These are phyloP conservation scores for Phymastichus coffea DNA, from an alignment of 1,140 invertebrate species.

Conservation along the genomic window DNA sequence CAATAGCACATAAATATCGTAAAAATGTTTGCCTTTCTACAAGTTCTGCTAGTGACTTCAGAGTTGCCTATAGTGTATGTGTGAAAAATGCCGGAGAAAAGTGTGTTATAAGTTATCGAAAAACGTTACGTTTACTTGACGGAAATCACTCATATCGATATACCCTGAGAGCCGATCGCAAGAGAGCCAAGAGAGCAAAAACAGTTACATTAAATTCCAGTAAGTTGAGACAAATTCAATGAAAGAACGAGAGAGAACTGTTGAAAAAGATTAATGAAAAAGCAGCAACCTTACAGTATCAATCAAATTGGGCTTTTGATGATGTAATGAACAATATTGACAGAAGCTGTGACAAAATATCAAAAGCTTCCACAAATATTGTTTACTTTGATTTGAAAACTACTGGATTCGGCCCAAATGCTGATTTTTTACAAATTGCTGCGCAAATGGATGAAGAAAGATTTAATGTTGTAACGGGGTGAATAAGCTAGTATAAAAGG, in stretches of 20 bases:
- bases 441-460: slow-evolving; percentile 3
- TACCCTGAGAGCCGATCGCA: not conserved
- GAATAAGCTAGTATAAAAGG: no score
- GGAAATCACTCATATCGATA: not conserved
- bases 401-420: slow-evolving; percentile 12
- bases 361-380: not conserved
- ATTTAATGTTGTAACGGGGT: no score
- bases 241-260: not conserved
- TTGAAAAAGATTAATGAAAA: not conserved
- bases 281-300: not conserved
- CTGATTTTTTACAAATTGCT: slow-evolving; percentile 30
- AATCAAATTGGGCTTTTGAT: slow-evolving; percentile 13
- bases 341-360: not conserved
- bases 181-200: not conserved
- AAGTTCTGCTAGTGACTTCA: no score
- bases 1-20: slow-evolving; percentile 27
- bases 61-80: no score
- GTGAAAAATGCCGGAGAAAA: no score
- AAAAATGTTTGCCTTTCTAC: no score
- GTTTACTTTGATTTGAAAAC: slow-evolving; percentile 34
- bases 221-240: not conserved
- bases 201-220: not conserved
- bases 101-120: no score
- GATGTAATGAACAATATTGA: not conserved
- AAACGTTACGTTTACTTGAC: not conserved